These are phyloP conservation scores for Mythimna albipuncta DNA, from an alignment of 2,888 invertebrate genomes.

Conservation along the genomic window DNA sequence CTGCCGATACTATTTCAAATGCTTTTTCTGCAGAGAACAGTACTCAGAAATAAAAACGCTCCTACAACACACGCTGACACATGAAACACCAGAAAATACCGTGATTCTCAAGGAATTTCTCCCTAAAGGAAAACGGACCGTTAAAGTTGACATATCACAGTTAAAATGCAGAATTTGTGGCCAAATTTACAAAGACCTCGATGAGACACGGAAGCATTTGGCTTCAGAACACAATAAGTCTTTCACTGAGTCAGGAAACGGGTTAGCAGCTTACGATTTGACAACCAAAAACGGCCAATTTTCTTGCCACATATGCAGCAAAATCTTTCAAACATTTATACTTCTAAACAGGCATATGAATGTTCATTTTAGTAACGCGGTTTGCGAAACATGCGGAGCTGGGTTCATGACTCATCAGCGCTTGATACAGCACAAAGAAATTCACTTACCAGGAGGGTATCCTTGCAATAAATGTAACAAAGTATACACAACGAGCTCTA, in stretches of 20 bases:
- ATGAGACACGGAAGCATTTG: constrained; percentile 76
- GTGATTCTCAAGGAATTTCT: constrained; percentile 75
- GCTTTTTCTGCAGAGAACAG: constrained; percentile 80
- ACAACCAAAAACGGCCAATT: constrained; percentile 74
- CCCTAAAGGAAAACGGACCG: constrained; percentile 79
- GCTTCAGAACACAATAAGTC: constrained; percentile 67
- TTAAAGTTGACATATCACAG: constrained; percentile 82
- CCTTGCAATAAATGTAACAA: constrained; percentile 85
- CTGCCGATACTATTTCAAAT: constrained; percentile 82
- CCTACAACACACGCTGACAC: constrained; percentile 73
- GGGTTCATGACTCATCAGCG: constrained; percentile 82
- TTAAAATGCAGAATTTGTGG: constrained; percentile 79
- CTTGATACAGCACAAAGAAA: constrained; percentile 80
- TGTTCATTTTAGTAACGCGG: constrained; percentile 82
- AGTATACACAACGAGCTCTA: constrained; percentile 85
- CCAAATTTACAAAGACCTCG: constrained; percentile 66
- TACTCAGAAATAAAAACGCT: constrained; percentile 75
- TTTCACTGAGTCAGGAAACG: constrained; percentile 80
- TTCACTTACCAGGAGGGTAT: constrained; percentile 79
- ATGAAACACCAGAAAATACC: constrained; percentile 72
- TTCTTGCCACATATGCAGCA: constrained; percentile 78
- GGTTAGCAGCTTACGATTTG: constrained; percentile 78
- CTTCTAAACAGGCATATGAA: constrained; percentile 85
- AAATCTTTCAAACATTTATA: constrained; percentile 81
- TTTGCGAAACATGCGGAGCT: constrained; percentile 82